phyloP scores from a whole-genome alignment of 2,797 vertebrate genomes.

The Smutsia temminckii region DNA sequence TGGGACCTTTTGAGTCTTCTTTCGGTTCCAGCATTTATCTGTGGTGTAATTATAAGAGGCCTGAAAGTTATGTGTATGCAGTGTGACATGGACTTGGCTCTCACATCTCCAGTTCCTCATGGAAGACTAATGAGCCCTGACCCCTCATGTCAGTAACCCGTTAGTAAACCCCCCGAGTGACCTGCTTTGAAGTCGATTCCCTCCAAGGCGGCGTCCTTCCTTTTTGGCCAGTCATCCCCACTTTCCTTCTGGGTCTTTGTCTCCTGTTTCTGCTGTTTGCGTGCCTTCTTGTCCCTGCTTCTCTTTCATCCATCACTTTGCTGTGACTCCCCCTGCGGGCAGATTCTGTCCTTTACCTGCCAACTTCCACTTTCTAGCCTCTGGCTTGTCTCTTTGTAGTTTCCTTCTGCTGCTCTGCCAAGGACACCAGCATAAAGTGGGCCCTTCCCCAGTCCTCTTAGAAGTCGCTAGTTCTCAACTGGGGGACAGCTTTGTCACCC shows the following conservation, averaged over 20 bases:
- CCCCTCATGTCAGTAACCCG: not conserved
- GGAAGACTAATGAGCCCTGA: not conserved
- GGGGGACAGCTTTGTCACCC: not conserved
- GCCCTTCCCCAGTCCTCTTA: not conserved
- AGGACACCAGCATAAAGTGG: fast-evolving
- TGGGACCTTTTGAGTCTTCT: not conserved
- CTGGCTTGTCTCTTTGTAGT: not conserved
- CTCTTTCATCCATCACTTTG: not conserved
- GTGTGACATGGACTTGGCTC: not conserved
- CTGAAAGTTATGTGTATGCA: not conserved
- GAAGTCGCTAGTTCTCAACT: not conserved
- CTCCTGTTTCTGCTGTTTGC: not conserved
- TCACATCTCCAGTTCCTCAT: not conserved
- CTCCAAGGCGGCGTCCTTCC: not conserved
- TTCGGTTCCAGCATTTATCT: slow-evolving; percentile 35
- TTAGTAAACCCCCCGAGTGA: not conserved
- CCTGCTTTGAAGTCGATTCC: not conserved
- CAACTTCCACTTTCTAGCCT: not conserved
- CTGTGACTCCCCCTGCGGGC: not conserved
- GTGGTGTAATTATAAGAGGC: slow-evolving; percentile 5
- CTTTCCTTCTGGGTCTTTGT: not conserved
- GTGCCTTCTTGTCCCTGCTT: not conserved
- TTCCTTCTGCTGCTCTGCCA: not conserved
- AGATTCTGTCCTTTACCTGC: not conserved
- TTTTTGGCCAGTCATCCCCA: not conserved